Evolutionary conservation across 1,140 invertebrate species (phyloP), one percentile per base, ranked within the genome.

Genomic region (Lethocerus indicus): DNA sequence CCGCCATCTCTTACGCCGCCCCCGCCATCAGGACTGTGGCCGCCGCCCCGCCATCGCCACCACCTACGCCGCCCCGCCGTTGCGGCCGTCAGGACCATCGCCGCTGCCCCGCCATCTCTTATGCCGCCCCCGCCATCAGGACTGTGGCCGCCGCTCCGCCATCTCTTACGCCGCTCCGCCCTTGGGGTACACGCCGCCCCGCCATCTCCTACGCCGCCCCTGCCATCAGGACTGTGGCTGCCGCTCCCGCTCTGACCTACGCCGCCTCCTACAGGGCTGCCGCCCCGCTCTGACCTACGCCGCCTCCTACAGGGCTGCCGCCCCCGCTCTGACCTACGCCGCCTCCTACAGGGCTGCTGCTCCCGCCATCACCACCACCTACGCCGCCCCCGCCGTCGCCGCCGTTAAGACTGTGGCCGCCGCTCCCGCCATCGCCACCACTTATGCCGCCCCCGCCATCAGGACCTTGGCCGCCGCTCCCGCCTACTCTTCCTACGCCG

Each of bases 1-100:
- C 47, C 12, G 44, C 45, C 25, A 40, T 49, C 24, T 53, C 55
- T 37, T 56, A 53, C 28, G 53, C 51, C 23, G 55, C 52, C 36
- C 51, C 54, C 18, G 54, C 51, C 14, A 47, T 55, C 44, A 49
- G 23, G 29, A 47, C 50, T 26, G 26, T 51, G 14, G 41, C 42
- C 18, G 41, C 57, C 21, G 52, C 59, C 1, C 59, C 60, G n/a
- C n/a, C n/a, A n/a, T n/a, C 3, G 35, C 55, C 25, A 32, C 24
- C 27, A 35, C 44, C 16, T 36, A 23, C n/a, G 29, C 41, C 39
- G 43, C 32, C 21, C 49, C n/a, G 50, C 50, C 36, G 49, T 45
- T 24, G 39, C 54, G 16, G 54, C 50, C 18, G 29, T 55, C 50
- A 53, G 37, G 37, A 42, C 43, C 39, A 14, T 18, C 18, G 36